A percentile compares a stretch with the other conserved stretches of the same genome.
Evolutionary conservation across 2,797 vertebrate genomes (phyloP).

Genomic region (Molossus molossus): DNA sequence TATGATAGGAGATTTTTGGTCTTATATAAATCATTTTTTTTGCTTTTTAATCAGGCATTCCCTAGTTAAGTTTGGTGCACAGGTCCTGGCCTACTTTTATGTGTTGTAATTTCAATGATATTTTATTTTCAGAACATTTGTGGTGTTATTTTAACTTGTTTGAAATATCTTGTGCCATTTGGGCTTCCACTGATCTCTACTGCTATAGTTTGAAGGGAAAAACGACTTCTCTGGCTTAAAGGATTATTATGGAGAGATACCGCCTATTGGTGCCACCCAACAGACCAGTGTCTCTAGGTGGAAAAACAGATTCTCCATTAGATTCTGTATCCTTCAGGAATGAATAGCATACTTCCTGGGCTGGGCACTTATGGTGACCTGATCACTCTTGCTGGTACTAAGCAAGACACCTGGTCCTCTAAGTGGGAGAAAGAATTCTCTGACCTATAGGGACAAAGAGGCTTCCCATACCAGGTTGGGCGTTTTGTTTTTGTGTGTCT

Average conservation of each 20-base stretch:
- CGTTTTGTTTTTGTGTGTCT: neutral
- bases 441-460: neutral
- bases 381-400: neutral
- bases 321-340: neutral
- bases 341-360: neutral
- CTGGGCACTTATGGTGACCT: neutral
- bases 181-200: neutral
- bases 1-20: neutral
- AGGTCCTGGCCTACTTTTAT: neutral
- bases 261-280: neutral
- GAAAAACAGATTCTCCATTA: constrained; percentile 7
- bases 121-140: neutral
- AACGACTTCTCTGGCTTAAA: neutral
- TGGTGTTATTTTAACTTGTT: neutral
- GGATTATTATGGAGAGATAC: neutral
- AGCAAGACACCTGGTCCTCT: neutral
- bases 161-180: neutral
- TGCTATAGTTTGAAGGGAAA: neutral
- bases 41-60: neutral
- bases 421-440: neutral
- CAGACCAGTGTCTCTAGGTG: neutral
- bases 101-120: neutral
- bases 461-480: neutral
- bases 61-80: neutral
- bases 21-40: constrained; percentile 18